These are phyloP conservation scores for Sula dactylatra DNA, from an alignment of 2,113 vertebrate genomes.

Conservation along the genomic window DNA sequence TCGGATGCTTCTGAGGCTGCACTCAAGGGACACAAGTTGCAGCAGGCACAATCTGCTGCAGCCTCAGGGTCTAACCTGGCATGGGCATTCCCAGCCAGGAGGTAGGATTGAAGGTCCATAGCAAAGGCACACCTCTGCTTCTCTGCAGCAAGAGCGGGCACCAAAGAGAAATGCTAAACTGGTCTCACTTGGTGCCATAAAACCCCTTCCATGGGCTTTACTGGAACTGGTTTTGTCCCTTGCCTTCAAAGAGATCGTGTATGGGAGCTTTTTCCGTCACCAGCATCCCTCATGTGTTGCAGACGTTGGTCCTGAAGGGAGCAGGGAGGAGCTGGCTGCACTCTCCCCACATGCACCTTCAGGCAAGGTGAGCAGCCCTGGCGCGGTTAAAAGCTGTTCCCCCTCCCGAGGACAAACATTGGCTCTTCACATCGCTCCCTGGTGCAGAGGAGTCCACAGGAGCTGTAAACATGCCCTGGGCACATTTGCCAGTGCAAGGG, in stretches of 20 bases:
- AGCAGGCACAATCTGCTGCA: not conserved
- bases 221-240: not conserved
- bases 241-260: not conserved
- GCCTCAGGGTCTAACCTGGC: not conserved
- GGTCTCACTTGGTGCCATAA: not conserved
- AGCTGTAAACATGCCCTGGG: not conserved
- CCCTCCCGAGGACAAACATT: accelerated
- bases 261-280: not conserved
- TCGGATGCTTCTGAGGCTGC: not conserved
- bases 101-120: not conserved
- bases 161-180: not conserved
- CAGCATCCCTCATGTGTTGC: not conserved
- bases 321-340: accelerated
- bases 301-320: not conserved
- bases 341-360: accelerated
- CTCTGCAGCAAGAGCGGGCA: not conserved
- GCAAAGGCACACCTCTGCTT: not conserved
- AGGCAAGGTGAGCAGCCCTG: not conserved
- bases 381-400: accelerated
- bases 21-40: not conserved
- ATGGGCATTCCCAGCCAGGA: not conserved
- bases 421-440: accelerated
- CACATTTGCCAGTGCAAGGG: not conserved
- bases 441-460: not conserved
- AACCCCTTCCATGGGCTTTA: not conserved